These are phyloP conservation scores for Butorides virescens DNA, from an alignment of 2,113 vertebrate species.

Conservation along the genomic window DNA sequence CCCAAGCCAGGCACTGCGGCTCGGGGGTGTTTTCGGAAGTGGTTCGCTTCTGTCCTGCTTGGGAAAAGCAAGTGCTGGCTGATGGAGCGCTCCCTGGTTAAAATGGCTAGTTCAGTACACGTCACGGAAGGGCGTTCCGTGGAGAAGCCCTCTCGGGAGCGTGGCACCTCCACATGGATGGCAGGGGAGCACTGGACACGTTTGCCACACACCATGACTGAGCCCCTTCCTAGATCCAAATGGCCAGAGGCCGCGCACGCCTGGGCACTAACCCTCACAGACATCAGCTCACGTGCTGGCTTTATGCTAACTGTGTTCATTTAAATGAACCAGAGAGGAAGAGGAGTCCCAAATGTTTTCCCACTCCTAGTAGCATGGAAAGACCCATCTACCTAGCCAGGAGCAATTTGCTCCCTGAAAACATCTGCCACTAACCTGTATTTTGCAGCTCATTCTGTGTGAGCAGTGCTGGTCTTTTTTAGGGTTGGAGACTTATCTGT, in stretches of 20 bases:
- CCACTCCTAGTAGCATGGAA: neutral
- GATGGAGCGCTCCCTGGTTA: neutral
- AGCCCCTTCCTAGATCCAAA: neutral
- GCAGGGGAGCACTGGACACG: accelerated
- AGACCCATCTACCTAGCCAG: neutral
- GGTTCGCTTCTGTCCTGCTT: accelerated
- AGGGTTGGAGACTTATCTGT: neutral
- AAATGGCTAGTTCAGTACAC: neutral
- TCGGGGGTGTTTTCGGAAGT: accelerated
- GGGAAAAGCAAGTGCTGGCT: neutral
- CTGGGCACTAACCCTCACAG: neutral
- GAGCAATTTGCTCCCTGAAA: neutral
- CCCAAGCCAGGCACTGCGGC: neutral
- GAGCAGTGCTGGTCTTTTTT: neutral
- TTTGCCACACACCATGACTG: neutral
- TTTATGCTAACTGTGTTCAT: neutral
- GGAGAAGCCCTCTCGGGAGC: neutral
- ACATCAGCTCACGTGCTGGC: neutral
- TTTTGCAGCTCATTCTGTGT: neutral
- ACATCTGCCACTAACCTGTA: neutral
- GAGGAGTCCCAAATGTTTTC: neutral
- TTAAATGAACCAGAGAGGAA: neutral
- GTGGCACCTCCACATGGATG: accelerated
- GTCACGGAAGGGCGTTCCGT: accelerated
- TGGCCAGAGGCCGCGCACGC: accelerated